These are phyloP conservation scores for Diploptera punctata DNA, from an alignment of 2,888 invertebrate genomes.

Conservation along the genomic window DNA sequence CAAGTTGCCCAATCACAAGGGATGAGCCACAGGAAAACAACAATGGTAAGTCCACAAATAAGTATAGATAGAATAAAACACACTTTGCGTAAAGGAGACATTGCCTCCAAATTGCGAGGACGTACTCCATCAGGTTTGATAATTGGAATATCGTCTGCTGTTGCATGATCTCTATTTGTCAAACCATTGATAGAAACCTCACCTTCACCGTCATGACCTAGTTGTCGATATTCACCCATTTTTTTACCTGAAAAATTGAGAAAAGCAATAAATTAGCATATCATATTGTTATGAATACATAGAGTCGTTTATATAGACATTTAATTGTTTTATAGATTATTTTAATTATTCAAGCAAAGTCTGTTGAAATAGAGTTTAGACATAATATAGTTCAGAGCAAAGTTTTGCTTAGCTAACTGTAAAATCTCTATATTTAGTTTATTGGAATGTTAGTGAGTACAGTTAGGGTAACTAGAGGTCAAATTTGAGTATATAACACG, in stretches of 20 bases:
- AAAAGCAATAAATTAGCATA: too few species aligned
- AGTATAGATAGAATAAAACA: slow-evolving; percentile 75
- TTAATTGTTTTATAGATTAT: too few species aligned
- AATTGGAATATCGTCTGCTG: slow-evolving; percentile 39
- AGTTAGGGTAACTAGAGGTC: too few species aligned
- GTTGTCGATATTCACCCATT: slow-evolving; percentile 44
- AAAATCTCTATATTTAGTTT: too few species aligned
- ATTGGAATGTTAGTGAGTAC: too few species aligned
- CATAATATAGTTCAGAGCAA: too few species aligned
- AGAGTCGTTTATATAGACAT: too few species aligned
- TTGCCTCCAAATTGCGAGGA: slow-evolving; percentile 53
- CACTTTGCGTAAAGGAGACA: slow-evolving; percentile 71
- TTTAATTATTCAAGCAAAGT: too few species aligned
- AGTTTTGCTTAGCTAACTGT: too few species aligned
- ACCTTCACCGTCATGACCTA: slow-evolving; percentile 39
- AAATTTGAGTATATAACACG: too few species aligned
- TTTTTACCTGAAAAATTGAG: slow-evolving; percentile 38
- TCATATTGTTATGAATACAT: too few species aligned
- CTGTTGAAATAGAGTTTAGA: too few species aligned
- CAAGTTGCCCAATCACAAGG: slow-evolving; percentile 78
- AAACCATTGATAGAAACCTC: slow-evolving; percentile 40
- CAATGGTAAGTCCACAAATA: slow-evolving; percentile 71
- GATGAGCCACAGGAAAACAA: slow-evolving; percentile 76
- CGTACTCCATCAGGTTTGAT: slow-evolving; percentile 35
- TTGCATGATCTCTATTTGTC: slow-evolving; percentile 30